These are phyloP conservation scores for Smutsia temminckii DNA, from an alignment of 2,797 vertebrate species.

Conservation along the genomic window DNA sequence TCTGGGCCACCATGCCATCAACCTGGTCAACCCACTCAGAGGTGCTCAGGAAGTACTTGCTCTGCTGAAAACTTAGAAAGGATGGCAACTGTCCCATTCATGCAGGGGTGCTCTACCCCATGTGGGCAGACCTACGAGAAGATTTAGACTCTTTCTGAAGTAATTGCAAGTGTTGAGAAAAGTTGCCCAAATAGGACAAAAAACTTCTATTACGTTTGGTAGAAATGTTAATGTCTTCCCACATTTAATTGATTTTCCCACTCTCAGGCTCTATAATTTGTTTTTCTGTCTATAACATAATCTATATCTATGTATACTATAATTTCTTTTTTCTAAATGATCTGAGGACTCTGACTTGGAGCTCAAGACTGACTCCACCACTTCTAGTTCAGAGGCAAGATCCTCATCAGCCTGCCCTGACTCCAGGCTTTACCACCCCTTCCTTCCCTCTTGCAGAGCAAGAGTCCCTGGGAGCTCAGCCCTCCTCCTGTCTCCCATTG, in stretches of 20 bases:
- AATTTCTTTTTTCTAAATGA: background rate
- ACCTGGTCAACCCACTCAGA: background rate
- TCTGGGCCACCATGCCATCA: background rate
- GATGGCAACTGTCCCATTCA: background rate
- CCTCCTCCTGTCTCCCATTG: fast-evolving
- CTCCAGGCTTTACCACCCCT: background rate
- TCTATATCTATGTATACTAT: background rate
- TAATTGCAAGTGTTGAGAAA: constrained; percentile 6
- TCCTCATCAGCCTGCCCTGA: background rate
- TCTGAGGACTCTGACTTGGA: background rate
- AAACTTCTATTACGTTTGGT: background rate
- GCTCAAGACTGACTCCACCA: background rate
- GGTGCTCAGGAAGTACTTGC: background rate
- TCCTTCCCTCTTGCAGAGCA: background rate
- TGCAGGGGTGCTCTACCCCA: background rate
- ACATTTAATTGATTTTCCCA: background rate
- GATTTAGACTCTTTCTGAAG: background rate
- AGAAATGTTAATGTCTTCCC: background rate
- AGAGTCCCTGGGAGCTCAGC: background rate
- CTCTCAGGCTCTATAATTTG: background rate
- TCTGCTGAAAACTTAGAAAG: background rate
- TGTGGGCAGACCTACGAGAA: fast-evolving
- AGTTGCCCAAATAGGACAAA: background rate
- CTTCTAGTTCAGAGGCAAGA: background rate
- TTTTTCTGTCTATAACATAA: background rate